phyloP scores from a whole-genome alignment of 2,797 vertebrate genomes.

The Mus minutoides region DNA sequence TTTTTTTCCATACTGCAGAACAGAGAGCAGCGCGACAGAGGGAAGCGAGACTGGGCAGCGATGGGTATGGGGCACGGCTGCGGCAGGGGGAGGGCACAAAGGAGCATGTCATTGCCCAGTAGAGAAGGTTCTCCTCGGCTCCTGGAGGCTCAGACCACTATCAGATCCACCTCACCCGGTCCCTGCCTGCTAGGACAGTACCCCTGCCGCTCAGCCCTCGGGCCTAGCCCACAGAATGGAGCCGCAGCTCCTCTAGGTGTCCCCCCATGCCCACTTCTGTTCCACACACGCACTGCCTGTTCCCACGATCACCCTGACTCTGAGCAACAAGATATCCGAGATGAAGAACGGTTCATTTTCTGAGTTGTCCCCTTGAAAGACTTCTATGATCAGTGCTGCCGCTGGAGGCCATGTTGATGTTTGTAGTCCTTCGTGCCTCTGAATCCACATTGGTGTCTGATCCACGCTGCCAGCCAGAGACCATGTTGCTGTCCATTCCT shows the following conservation, averaged over 20 bases:
- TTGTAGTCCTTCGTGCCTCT: neutral
- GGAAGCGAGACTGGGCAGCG: neutral
- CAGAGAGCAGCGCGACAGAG: neutral
- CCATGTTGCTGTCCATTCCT: neutral
- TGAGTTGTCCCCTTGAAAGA: neutral
- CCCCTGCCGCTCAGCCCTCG: no score
- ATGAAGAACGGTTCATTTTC: neutral
- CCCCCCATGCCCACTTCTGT: neutral
- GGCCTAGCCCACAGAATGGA: neutral
- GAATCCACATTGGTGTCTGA: neutral
- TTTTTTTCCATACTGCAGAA: neutral
- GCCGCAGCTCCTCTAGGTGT: no score
- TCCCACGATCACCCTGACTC: neutral
- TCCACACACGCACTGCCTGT: neutral
- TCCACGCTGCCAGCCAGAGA: neutral
- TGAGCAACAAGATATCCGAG: neutral
- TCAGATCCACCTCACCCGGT: neutral
- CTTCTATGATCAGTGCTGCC: neutral
- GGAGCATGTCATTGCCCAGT: neutral
- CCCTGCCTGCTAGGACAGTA: neutral
- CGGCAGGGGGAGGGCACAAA: no score
- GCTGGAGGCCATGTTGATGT: neutral
- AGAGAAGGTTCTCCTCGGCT: neutral
- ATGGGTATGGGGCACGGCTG: no score
- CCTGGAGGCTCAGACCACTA: neutral